These are phyloP conservation scores for Drosophila sechellia DNA, from an alignment of 1,140 invertebrate species.

Conservation along the genomic window DNA sequence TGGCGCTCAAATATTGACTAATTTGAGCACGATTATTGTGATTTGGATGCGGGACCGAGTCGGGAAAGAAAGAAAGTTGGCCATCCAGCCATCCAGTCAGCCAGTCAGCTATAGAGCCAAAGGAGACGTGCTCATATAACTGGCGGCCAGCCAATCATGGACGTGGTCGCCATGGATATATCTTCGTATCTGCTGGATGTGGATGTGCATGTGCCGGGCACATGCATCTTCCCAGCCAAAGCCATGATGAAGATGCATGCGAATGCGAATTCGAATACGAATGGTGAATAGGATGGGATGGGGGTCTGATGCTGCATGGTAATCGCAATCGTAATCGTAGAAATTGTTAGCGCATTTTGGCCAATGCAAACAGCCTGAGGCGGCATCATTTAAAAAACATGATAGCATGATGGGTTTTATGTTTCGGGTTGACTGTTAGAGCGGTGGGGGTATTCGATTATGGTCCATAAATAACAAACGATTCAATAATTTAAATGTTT, in stretches of 20 bases:
- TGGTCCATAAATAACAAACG: slow-evolving; percentile 70
- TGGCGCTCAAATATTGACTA: slow-evolving; percentile 80
- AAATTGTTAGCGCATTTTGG: slow-evolving; percentile 83
- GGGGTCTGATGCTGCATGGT: slow-evolving; percentile 46
- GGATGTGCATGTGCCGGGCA: slow-evolving; percentile 59
- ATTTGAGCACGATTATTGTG: slow-evolving; percentile 81
- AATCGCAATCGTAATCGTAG: slow-evolving; percentile 78
- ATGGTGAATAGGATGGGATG: background rate
- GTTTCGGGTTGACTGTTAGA: background rate
- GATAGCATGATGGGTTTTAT: slow-evolving; percentile 62
- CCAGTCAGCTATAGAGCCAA: slow-evolving; percentile 12
- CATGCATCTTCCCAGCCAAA: slow-evolving; percentile 64
- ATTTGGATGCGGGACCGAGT: slow-evolving; percentile 61
- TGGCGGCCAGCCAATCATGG: slow-evolving; percentile 75
- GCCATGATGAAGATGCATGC: slow-evolving; percentile 72
- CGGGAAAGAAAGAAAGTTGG: slow-evolving; percentile 71
- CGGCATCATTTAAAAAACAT: slow-evolving; percentile 78
- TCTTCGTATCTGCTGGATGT: slow-evolving; percentile 7
- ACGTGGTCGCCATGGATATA: slow-evolving; percentile 33
- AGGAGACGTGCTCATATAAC: slow-evolving; percentile 67
- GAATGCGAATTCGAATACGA: slow-evolving; percentile 44
- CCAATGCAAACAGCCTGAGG: slow-evolving; percentile 76
- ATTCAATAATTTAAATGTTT: slow-evolving; percentile 65
- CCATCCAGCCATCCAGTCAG: slow-evolving; percentile 12
- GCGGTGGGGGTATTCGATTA: slow-evolving; percentile 41